Evolutionary conservation across 2,113 vertebrate species (phyloP), one percentile per base, ranked within the genome.

Genomic region (Lipotes vexillifer): DNA sequence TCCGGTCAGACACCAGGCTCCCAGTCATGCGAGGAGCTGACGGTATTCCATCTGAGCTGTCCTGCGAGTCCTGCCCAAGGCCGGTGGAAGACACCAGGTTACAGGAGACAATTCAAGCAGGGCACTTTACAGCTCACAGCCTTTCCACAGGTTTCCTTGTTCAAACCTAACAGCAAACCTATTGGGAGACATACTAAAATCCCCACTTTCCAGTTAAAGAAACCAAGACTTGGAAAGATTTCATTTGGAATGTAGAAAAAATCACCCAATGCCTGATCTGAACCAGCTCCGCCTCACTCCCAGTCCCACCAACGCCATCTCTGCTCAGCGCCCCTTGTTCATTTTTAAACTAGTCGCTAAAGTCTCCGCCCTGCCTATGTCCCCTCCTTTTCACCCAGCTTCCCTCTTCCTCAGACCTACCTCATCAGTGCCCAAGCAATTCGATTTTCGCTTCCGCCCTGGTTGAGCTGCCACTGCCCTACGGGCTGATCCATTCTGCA

Each of bases 31-130:
- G 99, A 0, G 99, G 99, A 0, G 99, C 99, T 0, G 99, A 98
- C 0, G 99, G 99, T 92, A 99, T 99, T 44, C 99, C 99, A 46
- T 99, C 99, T 0, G 99, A 99, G 88, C 99, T 99, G 99, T 99
- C 99, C 98, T 99, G 99, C 15, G 99, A 99, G 96, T 99, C 99
- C 99, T 99, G 97, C 31, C 66, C 44, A 25, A 72, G 93, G 71
- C 85, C 75, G 20, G 20, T 13, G 68, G 90, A 74, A 88, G 69
- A 69, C 7, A n/a, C 13, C 3, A 36, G 59, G 15, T 98, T 72
- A 88, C 1, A 77, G 13, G 4, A 61, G 33, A 68, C 65, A 72
- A 33, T 46, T 66, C 46, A 52, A 33, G 52, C 59, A 71, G 68
- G 46, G 21, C 29, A 55, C 44, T 31, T 11, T 5, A 36, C 3